Evolutionary conservation across 1,140 invertebrate genomes (phyloP).

Genomic region (Caenorhabditis briggsae): DNA sequence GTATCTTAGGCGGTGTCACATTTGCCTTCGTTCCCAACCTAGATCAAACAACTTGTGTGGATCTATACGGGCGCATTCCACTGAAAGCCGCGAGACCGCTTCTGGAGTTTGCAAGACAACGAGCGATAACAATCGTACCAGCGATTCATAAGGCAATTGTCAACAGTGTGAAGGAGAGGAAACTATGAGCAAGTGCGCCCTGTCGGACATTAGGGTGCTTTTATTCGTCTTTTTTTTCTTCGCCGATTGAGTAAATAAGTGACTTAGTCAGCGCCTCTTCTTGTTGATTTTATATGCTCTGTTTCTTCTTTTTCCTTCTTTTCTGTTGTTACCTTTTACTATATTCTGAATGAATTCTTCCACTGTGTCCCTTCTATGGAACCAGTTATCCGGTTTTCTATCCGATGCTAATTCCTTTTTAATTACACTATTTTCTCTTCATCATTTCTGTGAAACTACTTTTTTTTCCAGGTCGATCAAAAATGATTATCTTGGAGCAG

Average conservation of each 20-base stretch:
- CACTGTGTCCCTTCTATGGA: neutral
- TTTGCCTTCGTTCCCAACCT: slow-evolving; percentile 25
- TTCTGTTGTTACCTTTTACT: neutral
- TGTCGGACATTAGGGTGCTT: neutral
- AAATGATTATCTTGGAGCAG: slow-evolving; percentile 97
- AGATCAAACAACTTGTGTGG: neutral
- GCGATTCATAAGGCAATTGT: slow-evolving; percentile 27
- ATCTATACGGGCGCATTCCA: neutral
- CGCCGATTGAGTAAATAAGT: slow-evolving; percentile 9
- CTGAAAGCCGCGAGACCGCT: neutral
- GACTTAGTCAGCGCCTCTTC: neutral
- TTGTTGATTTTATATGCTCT: neutral
- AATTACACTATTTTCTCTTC: neutral
- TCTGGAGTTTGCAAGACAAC: slow-evolving; percentile 22
- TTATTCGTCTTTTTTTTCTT: neutral
- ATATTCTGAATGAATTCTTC: neutral
- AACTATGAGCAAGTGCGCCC: neutral
- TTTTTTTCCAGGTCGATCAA: neutral
- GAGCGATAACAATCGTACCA: neutral
- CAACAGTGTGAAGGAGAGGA: slow-evolving; percentile 5
- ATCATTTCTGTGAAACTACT: neutral
- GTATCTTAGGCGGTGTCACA: slow-evolving; percentile 1
- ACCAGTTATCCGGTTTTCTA: neutral
- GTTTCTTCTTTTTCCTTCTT: neutral
- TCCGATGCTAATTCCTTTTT: slow-evolving; percentile 16